Percentiles rank a stretch among this genome's conserved stretches.
phyloP scores from a whole-genome alignment of 2,113 vertebrate species.

The Perca schrenkii region DNA sequence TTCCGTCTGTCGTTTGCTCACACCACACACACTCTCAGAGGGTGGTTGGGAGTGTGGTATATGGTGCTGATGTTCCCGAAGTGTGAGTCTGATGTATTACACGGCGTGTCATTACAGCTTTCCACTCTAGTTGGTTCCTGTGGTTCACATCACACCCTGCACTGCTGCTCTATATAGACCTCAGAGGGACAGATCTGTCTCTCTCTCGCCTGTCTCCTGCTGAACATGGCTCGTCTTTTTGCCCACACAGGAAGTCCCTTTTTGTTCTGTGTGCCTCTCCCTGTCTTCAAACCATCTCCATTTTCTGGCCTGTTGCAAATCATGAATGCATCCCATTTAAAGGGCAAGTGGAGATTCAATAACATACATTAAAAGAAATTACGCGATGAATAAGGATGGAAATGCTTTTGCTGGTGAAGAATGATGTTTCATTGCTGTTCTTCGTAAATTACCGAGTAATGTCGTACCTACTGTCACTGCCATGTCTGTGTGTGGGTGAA shows the following conservation, averaged over 20 bases:
- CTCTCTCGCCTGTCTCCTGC: slow-evolving; percentile 34
- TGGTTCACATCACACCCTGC: slow-evolving; percentile 67
- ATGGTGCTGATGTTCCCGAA: slow-evolving; percentile 59
- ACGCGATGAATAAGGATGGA: not conserved
- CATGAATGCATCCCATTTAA: not conserved
- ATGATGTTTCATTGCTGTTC: not conserved
- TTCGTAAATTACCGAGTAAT: not conserved
- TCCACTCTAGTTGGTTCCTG: slow-evolving; percentile 56
- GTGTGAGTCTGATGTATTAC: slow-evolving; percentile 79
- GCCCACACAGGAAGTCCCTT: not conserved
- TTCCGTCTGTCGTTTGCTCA: slow-evolving; percentile 39
- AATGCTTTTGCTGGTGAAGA: not conserved
- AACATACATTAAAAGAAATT: not conserved
- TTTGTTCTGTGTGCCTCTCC: not conserved
- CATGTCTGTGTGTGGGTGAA: not conserved
- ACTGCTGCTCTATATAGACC: slow-evolving; percentile 52
- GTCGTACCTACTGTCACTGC: not conserved
- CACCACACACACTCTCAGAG: slow-evolving; percentile 22
- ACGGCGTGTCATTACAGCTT: slow-evolving; percentile 71
- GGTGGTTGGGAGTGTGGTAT: not conserved
- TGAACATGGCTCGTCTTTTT: not conserved
- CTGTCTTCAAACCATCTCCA: not conserved
- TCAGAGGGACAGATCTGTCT: slow-evolving; percentile 57
- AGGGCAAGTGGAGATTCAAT: not conserved
- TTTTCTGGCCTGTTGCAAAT: not conserved